Evolutionary conservation across 2,888 invertebrate genomes (phyloP).

Genomic region (Pseudolycoriella hygida): DNA sequence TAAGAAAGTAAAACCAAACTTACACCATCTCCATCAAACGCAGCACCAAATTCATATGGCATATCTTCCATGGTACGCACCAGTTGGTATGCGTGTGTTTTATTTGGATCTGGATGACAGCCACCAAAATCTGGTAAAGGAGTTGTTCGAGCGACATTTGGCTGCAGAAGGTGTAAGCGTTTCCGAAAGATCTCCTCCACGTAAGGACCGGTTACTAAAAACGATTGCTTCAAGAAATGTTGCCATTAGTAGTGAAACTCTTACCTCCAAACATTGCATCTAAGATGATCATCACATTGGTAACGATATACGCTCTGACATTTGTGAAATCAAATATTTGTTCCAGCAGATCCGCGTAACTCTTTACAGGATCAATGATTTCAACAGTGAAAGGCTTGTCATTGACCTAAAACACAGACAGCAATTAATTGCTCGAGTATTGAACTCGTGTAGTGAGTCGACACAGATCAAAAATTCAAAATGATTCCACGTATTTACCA

Average conservation of each 20-base stretch:
- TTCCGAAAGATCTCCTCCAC: slow-evolving; percentile 73
- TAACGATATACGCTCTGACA: slow-evolving; percentile 56
- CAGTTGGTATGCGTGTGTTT: slow-evolving; percentile 70
- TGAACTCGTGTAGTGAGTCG: slow-evolving; percentile 13
- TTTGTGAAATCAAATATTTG: slow-evolving; percentile 87
- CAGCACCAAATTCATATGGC: slow-evolving; percentile 67
- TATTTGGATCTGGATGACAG: slow-evolving; percentile 92
- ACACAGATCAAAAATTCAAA: slow-evolving; percentile 19
- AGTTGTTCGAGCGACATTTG: slow-evolving; percentile 54
- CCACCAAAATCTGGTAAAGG: slow-evolving; percentile 94
- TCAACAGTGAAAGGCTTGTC: slow-evolving; percentile 61
- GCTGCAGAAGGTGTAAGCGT: slow-evolving; percentile 68
- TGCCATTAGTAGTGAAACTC: slow-evolving; percentile 34
- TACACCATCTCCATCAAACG: slow-evolving; percentile 94
- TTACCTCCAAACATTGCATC: slow-evolving; percentile 76
- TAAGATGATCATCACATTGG: slow-evolving; percentile 72
- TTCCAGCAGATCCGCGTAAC: slow-evolving; percentile 84
- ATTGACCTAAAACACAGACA: no score
- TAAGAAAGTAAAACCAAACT: slow-evolving; percentile 7
- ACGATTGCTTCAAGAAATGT: no score
- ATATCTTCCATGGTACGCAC: slow-evolving; percentile 46
- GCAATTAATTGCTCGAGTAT: no score
- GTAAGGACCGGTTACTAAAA: slow-evolving; percentile 82
- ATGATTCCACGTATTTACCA: slow-evolving; percentile 17
- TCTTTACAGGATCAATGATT: slow-evolving; percentile 77